phyloP scores from a whole-genome alignment of 2,113 vertebrate genomes.

The Trochalopteron elliotii region DNA sequence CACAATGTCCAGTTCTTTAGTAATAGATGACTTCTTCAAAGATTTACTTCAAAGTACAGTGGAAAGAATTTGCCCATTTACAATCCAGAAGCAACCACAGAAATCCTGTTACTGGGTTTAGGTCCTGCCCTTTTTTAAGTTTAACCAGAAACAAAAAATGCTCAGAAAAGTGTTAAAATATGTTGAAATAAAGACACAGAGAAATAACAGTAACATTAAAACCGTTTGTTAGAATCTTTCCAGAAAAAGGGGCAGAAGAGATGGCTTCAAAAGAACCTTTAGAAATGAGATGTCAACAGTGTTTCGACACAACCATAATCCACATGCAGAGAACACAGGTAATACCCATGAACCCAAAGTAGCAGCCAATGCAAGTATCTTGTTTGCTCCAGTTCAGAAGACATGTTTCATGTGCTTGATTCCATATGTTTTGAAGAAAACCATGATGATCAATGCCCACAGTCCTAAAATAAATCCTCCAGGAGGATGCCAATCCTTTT shows the following conservation, averaged over 20 bases:
- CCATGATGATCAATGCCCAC: slow-evolving; percentile 94
- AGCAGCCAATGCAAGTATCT: background rate
- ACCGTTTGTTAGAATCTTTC: background rate
- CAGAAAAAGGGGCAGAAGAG: background rate
- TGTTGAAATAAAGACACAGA: background rate
- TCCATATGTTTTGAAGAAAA: slow-evolving; percentile 97
- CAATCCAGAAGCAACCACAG: background rate
- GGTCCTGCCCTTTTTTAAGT: background rate
- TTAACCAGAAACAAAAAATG: background rate
- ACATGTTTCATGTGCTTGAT: slow-evolving; percentile 97
- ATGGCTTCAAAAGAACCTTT: background rate
- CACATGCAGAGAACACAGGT: background rate
- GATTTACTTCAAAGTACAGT: background rate
- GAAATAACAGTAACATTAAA: background rate
- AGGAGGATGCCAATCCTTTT: slow-evolving; percentile 96
- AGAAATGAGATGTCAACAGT: background rate
- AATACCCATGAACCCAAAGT: background rate
- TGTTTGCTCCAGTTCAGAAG: slow-evolving; percentile 76
- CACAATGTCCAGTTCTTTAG: background rate
- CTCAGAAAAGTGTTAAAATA: background rate
- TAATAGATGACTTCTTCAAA: background rate
- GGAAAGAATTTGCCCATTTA: background rate
- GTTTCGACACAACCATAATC: background rate
- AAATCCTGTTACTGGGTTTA: background rate
- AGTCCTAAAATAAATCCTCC: slow-evolving; percentile 97